Conservation (phyloP, 2,113 vertebrate genomes). For the Ciconia maguari region DNA sequence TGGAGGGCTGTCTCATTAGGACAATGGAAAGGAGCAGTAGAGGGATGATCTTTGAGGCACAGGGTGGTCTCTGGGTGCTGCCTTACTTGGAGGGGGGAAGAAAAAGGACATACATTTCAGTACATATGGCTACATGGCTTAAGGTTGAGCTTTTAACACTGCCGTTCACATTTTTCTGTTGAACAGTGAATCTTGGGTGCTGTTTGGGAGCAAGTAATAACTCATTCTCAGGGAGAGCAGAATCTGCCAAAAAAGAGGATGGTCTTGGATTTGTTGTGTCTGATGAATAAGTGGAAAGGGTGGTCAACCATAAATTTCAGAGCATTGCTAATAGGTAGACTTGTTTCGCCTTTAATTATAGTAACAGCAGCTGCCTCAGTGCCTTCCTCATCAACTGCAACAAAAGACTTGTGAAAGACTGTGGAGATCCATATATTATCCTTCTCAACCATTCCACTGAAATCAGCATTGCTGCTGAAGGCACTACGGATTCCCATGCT, state of each 20-base stretch:
- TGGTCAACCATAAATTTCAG: slow-evolving; percentile 66
- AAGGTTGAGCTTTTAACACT: background rate
- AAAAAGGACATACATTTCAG: background rate
- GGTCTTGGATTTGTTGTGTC: slow-evolving; percentile 61
- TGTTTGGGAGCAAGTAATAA: background rate
- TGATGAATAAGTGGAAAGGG: slow-evolving; percentile 77
- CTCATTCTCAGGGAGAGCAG: slow-evolving; percentile 39
- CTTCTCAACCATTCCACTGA: slow-evolving; percentile 78
- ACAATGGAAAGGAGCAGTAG: background rate
- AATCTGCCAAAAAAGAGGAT: slow-evolving; percentile 76
- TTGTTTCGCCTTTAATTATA: background rate
- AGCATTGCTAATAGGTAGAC: background rate
- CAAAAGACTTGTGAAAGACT: slow-evolving; percentile 85
- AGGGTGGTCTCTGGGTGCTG: background rate
- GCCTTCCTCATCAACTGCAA: slow-evolving; percentile 89
- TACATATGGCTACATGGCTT: background rate
- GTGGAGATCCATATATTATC: slow-evolving; percentile 76
- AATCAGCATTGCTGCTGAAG: slow-evolving; percentile 72
- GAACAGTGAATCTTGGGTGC: background rate
- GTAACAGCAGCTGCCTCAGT: slow-evolving; percentile 87
- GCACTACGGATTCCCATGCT: slow-evolving; percentile 83
- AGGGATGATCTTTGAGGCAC: background rate
- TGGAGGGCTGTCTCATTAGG: background rate
- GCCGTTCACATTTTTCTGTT: background rate
- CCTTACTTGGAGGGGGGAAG: background rate